These are phyloP conservation scores for Poeciliopsis occidentalis DNA, from an alignment of 2,113 vertebrate species.

Conservation along the genomic window DNA sequence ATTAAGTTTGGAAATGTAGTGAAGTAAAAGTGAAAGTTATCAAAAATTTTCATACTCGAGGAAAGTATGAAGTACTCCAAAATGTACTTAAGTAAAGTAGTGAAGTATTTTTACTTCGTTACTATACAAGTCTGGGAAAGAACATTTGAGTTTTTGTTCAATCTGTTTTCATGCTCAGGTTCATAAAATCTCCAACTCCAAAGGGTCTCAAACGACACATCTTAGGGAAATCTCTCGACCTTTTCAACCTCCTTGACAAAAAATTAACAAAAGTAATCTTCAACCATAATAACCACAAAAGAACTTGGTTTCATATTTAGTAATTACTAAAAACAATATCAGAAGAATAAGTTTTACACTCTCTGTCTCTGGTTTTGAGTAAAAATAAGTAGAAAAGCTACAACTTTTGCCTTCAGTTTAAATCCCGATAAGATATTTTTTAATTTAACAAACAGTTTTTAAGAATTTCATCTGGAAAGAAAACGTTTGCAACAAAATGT, in stretches of 20 bases:
- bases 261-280: background rate
- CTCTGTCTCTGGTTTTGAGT: background rate
- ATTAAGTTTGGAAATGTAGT: no score
- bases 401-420: no score
- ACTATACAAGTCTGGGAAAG: no score
- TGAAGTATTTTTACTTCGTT: no score
- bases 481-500: background rate
- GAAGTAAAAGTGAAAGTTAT: no score
- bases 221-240: background rate
- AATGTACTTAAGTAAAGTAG: no score
- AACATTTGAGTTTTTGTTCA: constrained; percentile 12
- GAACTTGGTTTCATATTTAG: background rate
- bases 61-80: no score
- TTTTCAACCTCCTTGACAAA: background rate
- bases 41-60: no score
- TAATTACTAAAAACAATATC: background rate
- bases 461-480: background rate
- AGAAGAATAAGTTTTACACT: background rate
- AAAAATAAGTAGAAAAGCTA: no score
- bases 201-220: no score
- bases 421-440: no score
- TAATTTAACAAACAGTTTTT: no score
- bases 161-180: background rate
- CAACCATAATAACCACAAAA: background rate
- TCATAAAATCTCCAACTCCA: background rate